A percentile compares a stretch with the other conserved stretches of the same genome.
Conservation (phyloP, 2,888 invertebrate species). For the Xestia c-nigrum region DNA sequence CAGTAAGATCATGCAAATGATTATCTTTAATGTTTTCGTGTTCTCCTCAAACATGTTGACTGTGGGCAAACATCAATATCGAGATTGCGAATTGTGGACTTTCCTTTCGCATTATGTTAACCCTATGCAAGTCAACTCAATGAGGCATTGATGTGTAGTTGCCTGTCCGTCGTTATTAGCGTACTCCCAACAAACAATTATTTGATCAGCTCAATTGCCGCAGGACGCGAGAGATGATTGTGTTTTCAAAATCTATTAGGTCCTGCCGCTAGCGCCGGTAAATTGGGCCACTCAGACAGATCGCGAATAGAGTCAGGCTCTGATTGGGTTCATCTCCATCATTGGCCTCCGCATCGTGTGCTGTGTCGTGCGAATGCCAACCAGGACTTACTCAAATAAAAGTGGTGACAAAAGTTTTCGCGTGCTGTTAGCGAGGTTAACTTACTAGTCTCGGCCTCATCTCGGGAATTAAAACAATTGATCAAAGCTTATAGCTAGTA, state of each 20-base stretch:
- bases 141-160: neutral
- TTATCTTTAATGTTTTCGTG: neutral
- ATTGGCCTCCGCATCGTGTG: neutral
- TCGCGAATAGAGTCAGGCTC: neutral
- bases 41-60: neutral
- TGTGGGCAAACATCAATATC: neutral
- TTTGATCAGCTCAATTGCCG: conserved; percentile 14
- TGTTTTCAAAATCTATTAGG: conserved; percentile 1
- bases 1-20: neutral
- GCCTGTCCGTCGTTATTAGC: neutral
- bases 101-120: neutral
- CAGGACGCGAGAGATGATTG: neutral
- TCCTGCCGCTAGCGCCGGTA: neutral
- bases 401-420: neutral
- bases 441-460: too few species aligned
- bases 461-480: neutral
- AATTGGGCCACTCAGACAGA: neutral
- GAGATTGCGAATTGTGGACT: neutral
- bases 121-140: neutral
- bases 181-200: conserved; percentile 13
- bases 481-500: neutral
- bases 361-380: neutral
- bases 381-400: neutral
- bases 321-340: neutral
- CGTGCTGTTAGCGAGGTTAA: too few species aligned